Evolutionary conservation across 2,888 invertebrate species (phyloP).

Genomic region (Pristionchus exspectatus): DNA sequence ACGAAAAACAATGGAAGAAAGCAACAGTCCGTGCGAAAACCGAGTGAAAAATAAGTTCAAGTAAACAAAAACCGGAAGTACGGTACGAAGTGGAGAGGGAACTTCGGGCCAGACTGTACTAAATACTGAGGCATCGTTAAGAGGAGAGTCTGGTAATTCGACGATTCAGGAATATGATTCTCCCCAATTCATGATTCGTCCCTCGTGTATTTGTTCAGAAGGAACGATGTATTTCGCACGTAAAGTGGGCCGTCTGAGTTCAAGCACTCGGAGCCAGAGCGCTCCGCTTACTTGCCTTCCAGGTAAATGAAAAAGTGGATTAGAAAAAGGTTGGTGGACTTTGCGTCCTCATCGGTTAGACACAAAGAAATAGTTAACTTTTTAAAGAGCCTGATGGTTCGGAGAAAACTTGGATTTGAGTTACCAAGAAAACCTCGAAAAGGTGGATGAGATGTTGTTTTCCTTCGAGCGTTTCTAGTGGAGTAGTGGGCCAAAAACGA

Average conservation of each 20-base stretch:
- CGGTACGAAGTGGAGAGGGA: not conserved
- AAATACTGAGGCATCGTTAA: no score
- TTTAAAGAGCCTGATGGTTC: not conserved
- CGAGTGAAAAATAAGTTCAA: not conserved
- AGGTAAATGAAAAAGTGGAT: not conserved
- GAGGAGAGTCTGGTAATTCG: no score
- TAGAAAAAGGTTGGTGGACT: not conserved
- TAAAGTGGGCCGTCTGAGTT: not conserved
- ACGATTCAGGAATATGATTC: no score
- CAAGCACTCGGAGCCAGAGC: not conserved
- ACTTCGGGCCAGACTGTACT: no score
- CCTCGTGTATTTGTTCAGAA: not conserved
- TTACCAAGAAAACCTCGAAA: not conserved
- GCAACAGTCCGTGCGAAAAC: not conserved
- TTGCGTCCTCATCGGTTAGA: not conserved
- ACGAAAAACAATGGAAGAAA: not conserved
- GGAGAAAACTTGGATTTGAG: not conserved
- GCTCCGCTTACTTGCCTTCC: not conserved
- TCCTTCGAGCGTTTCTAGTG: not conserved
- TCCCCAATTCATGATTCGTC: no score
- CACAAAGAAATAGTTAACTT: not conserved
- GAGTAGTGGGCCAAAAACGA: constrained; percentile 3
- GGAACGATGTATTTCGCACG: not conserved
- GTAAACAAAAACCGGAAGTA: not conserved
- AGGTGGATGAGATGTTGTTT: constrained; percentile 8